Conservation (phyloP, 1,140 invertebrate genomes). For the Arctopsyche grandis region DNA sequence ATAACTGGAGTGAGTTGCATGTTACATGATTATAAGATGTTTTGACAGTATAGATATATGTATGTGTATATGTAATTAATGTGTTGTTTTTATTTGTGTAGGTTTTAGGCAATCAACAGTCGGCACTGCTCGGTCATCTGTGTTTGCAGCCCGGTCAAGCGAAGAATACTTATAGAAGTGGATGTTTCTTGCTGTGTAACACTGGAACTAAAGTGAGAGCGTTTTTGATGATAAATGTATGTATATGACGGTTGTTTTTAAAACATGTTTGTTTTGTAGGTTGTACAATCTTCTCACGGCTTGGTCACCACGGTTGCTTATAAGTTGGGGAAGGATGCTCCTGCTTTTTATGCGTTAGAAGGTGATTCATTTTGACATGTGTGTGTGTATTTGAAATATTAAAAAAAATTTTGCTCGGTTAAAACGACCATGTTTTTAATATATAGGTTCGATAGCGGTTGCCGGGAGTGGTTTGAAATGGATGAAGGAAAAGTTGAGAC, state of each 20-base stretch:
- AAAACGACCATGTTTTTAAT: not conserved
- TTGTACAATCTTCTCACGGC: slow-evolving; percentile 87
- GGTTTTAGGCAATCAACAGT: slow-evolving; percentile 95
- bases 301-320: slow-evolving; percentile 96
- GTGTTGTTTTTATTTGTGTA: slow-evolving; percentile 62
- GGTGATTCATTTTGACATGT: slow-evolving; percentile 63
- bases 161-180: slow-evolving; percentile 97
- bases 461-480: slow-evolving; percentile 91
- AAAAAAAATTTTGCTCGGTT: not conserved
- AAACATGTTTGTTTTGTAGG: slow-evolving; percentile 60
- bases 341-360: slow-evolving; percentile 89
- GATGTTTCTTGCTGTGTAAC: slow-evolving; percentile 96
- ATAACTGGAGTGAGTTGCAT: slow-evolving; percentile 82
- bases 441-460: slow-evolving; percentile 85
- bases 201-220: slow-evolving; percentile 81
- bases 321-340: slow-evolving; percentile 82
- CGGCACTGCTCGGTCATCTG: slow-evolving; percentile 93
- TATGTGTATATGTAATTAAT: not conserved
- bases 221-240: slow-evolving; percentile 1
- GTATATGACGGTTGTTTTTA: too few relatives aligned
- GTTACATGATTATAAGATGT: slow-evolving; percentile 37
- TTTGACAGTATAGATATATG: too few relatives aligned
- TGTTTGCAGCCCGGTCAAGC: slow-evolving; percentile 91
- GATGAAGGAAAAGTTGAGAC: slow-evolving; percentile 87
- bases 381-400: not conserved